These are phyloP conservation scores for Manacus vitellinus DNA, from an alignment of 2,113 vertebrate species.

Conservation along the genomic window DNA sequence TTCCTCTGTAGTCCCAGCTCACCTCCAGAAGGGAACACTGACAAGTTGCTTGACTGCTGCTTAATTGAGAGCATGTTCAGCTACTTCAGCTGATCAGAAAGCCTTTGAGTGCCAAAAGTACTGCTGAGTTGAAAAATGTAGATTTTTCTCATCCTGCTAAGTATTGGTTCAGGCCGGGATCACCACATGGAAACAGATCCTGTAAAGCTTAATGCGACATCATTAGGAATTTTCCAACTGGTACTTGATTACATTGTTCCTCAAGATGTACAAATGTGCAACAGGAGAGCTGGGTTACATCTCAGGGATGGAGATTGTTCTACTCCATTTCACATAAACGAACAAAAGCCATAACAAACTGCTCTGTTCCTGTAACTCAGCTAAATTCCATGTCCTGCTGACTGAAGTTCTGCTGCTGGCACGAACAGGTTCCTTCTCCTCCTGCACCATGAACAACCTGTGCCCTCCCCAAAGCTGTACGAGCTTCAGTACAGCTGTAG, in stretches of 20 bases:
- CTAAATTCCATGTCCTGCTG: not conserved
- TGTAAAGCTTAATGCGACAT: not conserved
- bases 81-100: not conserved
- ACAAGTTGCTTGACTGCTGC: not conserved
- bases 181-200: not conserved
- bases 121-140: not conserved
- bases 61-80: accelerated
- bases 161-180: not conserved
- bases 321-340: not conserved
- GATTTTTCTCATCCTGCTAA: not conserved
- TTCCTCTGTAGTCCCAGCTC: not conserved
- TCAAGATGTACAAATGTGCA: not conserved
- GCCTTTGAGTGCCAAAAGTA: not conserved
- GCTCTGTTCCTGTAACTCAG: not conserved
- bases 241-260: not conserved
- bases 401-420: not conserved
- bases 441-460: not conserved
- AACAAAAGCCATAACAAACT: not conserved
- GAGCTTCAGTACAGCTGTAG: not conserved
- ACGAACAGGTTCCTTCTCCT: not conserved
- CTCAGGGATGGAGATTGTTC: accelerated
- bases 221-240: not conserved
- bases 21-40: not conserved
- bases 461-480: not conserved
- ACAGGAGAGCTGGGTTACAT: not conserved